Conservation (phyloP, 1,140 invertebrate species). For the Drosophila sucinea region DNA sequence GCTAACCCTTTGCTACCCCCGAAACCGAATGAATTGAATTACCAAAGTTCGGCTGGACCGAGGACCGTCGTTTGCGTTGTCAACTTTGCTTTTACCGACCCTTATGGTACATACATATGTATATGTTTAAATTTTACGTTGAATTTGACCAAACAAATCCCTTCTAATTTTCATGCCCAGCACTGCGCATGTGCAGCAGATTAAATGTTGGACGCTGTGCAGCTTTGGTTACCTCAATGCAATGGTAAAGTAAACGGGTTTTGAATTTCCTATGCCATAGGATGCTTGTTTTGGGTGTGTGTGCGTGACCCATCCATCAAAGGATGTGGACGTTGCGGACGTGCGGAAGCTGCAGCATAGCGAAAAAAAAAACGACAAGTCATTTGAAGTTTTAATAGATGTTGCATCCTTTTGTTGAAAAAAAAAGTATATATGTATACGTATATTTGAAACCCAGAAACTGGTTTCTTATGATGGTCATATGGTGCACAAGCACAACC, state of each 20-base stretch:
- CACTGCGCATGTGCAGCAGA: slow-evolving; percentile 67
- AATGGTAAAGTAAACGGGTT: slow-evolving; percentile 58
- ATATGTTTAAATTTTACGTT: slow-evolving; percentile 35
- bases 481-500: slow-evolving; percentile 46
- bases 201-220: slow-evolving; percentile 67
- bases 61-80: slow-evolving; percentile 29
- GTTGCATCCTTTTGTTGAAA: slow-evolving; percentile 70
- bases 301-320: slow-evolving; percentile 70
- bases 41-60: slow-evolving; percentile 46
- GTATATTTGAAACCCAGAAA: slow-evolving; percentile 36
- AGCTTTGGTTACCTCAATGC: slow-evolving; percentile 53
- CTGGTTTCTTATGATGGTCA: slow-evolving; percentile 53
- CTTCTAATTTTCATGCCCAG: slow-evolving; percentile 55
- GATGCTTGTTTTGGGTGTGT: slow-evolving; percentile 35
- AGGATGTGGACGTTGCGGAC: slow-evolving; percentile 40
- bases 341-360: slow-evolving; percentile 58
- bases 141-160: slow-evolving; percentile 80
- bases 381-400: slow-evolving; percentile 78
- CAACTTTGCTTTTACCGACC: slow-evolving; percentile 53
- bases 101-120: slow-evolving; percentile 65
- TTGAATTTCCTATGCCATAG: slow-evolving; percentile 69
- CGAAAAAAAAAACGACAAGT: slow-evolving; percentile 60
- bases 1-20: slow-evolving; percentile 63
- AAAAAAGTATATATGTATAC: slow-evolving; percentile 18
- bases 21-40: slow-evolving; percentile 53